Conservation (phyloP, 2,113 vertebrate species). For the Otus sunia region DNA sequence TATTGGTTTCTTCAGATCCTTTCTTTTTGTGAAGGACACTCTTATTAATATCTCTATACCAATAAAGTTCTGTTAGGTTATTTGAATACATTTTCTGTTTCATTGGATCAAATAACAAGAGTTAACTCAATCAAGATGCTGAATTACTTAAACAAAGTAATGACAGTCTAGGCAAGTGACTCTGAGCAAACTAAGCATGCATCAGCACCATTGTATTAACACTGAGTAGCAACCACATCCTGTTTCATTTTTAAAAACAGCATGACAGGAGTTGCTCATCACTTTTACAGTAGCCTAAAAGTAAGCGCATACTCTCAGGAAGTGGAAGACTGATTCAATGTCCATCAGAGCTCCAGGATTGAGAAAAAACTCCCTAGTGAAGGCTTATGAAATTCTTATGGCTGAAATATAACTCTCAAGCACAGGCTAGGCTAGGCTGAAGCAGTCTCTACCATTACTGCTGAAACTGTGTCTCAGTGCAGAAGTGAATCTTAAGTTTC, state of each 20-base stretch:
- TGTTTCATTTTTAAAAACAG: not conserved
- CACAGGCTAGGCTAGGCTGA: not conserved
- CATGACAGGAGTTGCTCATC: not conserved
- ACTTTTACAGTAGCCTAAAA: not conserved
- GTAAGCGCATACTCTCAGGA: not conserved
- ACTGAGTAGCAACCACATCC: not conserved
- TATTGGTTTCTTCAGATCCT: not conserved
- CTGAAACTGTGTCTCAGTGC: not conserved
- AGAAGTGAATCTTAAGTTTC: not conserved
- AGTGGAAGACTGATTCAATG: not conserved
- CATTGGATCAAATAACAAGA: not conserved
- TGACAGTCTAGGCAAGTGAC: not conserved
- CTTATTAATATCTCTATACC: not conserved
- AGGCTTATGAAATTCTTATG: not conserved
- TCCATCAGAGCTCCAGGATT: not conserved
- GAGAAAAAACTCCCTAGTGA: not conserved
- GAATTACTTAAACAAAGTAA: not conserved
- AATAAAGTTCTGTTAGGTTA: not conserved
- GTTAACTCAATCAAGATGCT: not conserved
- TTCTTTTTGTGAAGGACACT: not conserved
- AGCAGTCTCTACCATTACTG: not conserved
- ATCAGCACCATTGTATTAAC: not conserved
- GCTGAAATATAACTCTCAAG: not conserved
- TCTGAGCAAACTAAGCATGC: not conserved
- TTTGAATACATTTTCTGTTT: not conserved